Conservation (phyloP, 2,113 vertebrate genomes). For the Proteles cristata region DNA sequence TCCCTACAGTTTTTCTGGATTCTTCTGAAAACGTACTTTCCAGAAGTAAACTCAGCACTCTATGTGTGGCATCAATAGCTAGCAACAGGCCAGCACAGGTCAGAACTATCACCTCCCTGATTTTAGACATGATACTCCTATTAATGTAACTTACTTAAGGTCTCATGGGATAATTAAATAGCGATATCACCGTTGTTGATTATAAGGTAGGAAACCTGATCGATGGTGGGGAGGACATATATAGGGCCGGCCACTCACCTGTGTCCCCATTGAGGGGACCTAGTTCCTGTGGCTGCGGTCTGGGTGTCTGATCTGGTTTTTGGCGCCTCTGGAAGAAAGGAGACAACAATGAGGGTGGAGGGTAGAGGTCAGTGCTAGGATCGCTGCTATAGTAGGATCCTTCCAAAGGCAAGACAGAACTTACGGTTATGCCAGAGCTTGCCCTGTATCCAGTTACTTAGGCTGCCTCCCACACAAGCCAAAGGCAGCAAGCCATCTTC, state of each 20-base stretch:
- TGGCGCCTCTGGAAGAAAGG: conserved; percentile 78
- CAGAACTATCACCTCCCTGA: neutral
- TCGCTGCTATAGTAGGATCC: neutral
- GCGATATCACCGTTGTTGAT: neutral
- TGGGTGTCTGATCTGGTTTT: conserved; percentile 71
- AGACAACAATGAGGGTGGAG: neutral
- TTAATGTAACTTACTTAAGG: neutral
- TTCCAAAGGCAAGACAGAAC: neutral
- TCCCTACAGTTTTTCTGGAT: neutral
- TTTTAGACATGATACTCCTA: neutral
- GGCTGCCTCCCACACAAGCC: neutral
- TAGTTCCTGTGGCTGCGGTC: conserved; percentile 74
- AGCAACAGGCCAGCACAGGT: neutral
- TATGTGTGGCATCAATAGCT: neutral
- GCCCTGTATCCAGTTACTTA: neutral
- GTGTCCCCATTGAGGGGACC: conserved; percentile 68
- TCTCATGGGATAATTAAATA: neutral
- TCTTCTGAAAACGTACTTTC: neutral
- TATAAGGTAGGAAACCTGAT: neutral
- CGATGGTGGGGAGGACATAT: neutral
- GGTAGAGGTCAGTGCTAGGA: neutral
- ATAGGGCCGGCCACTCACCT: conserved; percentile 78
- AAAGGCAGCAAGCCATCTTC: neutral
- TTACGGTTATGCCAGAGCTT: neutral
- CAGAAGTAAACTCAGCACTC: neutral